Percentiles rank a stretch among this genome's conserved stretches.
Conservation (phyloP, 2,888 invertebrate genomes). For the Ectemnius lituratus region DNA sequence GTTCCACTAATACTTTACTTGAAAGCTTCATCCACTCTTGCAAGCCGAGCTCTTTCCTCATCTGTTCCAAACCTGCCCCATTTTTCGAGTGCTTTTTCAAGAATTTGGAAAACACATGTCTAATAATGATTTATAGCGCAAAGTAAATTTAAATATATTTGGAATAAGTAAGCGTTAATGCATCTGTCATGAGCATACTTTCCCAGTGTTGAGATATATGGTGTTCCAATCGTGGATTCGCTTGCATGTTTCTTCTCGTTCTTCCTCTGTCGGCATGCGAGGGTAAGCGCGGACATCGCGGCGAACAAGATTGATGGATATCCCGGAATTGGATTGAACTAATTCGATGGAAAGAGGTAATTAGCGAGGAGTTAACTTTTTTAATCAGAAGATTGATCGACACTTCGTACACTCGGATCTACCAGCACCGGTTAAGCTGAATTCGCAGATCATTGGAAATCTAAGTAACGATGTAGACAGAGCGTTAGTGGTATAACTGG, state of each 20-base stretch:
- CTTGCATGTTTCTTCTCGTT: not conserved
- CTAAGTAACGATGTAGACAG: too few species aligned
- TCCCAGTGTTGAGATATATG: not conserved
- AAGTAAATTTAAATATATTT: too few species aligned
- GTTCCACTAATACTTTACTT: constrained; percentile 6
- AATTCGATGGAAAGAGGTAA: not conserved
- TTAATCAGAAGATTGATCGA: not conserved
- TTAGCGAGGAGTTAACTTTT: not conserved
- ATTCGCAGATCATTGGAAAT: too few species aligned
- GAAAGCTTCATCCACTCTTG: too few species aligned
- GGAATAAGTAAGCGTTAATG: not conserved
- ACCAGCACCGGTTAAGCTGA: too few species aligned
- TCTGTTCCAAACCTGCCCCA: too few species aligned
- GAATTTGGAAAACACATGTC: too few species aligned
- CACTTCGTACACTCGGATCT: not conserved
- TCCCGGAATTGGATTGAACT: not conserved
- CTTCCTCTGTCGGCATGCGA: not conserved
- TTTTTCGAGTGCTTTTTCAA: too few species aligned
- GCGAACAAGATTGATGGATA: not conserved
- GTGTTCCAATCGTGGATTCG: not conserved
- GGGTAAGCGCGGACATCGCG: not conserved
- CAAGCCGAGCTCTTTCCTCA: too few species aligned
- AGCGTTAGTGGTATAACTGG: too few species aligned
- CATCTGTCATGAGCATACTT: not conserved
- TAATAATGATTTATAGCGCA: too few species aligned